Base-by-base conservation (phyloP, 2,888 invertebrate genomes). In the Biston stratarius region DNA sequence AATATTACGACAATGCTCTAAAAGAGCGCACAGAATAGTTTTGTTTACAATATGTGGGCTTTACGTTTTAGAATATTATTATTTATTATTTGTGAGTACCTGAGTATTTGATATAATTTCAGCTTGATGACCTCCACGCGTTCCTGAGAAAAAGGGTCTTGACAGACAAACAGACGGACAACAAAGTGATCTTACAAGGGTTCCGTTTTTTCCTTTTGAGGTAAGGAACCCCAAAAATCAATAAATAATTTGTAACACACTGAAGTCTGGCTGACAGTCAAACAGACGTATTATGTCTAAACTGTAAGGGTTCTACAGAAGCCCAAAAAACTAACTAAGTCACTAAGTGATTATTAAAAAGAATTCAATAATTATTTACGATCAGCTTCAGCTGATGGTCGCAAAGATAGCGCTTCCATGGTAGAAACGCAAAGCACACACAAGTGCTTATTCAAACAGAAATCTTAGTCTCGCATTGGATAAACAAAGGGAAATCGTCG, bases 1-100 rank as follows among this genome's bases (percentile, higher is more conserved):
- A 92, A 94, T 91, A 92, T 92, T 92, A 91, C 91, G 88, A 92
- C 92, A 89, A 91, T 85, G 85, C 86, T 85, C 83, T 85, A 88
- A 88, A 89, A 89, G 88, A 88, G 84, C 81, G 84, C 81, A 15
- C 45, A 55, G 44, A 36, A 61, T 47, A 61, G 40, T 45, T 61
- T 53, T 60, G 48, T 59, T 58, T 58, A 47, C 58, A 55, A 55
- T 55, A 33, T 45, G 57, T 36, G 10, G 45, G 57, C 36, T 45
- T 57, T 45, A 45, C 34, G 45, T 45, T 57, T 45, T 47, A 57
- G 58, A 58, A 48, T 58, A 48, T 14, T 11, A 48, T 48, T 57
- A 45, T n/a, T n/a, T n/a, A n/a, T n/a, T n/a, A n/a, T n/a, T n/a
- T n/a, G n/a, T n/a, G n/a, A n/a, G n/a, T n/a, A n/a, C n/a, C n/a